Percentiles rank a stretch among this genome's conserved stretches.
phyloP scores from a whole-genome alignment of 2,888 invertebrate species.

The Xanthorhoe spadicearia region DNA sequence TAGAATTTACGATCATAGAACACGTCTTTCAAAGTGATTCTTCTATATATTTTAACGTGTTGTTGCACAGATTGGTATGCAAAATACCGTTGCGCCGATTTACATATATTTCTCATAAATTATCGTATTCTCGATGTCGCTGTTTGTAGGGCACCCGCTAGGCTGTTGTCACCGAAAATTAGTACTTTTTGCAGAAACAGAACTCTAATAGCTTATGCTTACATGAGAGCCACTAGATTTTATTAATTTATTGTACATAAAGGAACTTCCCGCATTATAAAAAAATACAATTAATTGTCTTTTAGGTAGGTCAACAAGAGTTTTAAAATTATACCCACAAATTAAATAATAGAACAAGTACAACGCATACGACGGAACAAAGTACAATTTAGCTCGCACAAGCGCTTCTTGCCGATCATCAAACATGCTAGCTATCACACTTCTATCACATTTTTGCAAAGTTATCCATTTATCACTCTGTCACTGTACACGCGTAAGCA shows the following conservation, averaged over 20 bases:
- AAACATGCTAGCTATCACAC: too few species aligned
- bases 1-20: slow-evolving; percentile 39
- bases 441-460: too few species aligned
- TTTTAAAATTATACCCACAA: too few species aligned
- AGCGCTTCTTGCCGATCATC: too few species aligned
- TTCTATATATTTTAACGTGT: slow-evolving; percentile 11
- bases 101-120: slow-evolving; percentile 43
- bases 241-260: neutral
- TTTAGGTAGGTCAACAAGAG: too few species aligned
- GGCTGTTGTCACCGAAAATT: slow-evolving; percentile 33
- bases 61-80: slow-evolving; percentile 27
- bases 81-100: slow-evolving; percentile 39
- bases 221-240: neutral
- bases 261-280: too few species aligned
- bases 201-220: neutral
- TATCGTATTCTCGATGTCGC: slow-evolving; percentile 39
- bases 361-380: too few species aligned
- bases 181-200: slow-evolving; percentile 27
- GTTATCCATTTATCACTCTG: too few species aligned
- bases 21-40: slow-evolving; percentile 30
- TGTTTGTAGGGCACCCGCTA: slow-evolving; percentile 44
- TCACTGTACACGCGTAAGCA: too few species aligned
- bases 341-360: too few species aligned
- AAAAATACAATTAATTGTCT: too few species aligned
- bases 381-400: too few species aligned